Conservation (phyloP, 2,888 invertebrate species). For the Tenthredo mesomela region DNA sequence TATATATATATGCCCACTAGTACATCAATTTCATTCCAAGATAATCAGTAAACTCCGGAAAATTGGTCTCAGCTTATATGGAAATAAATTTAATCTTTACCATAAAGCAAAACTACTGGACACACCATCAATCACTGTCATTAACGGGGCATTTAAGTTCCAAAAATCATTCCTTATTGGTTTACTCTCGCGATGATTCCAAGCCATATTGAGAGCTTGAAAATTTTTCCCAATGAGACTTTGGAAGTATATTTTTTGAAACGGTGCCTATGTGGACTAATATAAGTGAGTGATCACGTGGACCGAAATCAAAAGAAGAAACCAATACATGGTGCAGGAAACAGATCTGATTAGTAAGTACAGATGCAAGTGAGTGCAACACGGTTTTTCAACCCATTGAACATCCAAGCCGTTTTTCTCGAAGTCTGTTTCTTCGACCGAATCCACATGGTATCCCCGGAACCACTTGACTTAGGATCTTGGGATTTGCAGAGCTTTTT, state of each 20-base stretch:
- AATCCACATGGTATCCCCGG: no score
- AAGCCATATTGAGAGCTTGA: neutral
- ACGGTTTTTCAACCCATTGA: no score
- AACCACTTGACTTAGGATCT: no score
- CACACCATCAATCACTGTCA: neutral
- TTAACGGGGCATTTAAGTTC: neutral
- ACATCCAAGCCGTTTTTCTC: no score
- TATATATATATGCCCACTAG: neutral
- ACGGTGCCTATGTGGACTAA: no score
- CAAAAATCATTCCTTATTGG: neutral
- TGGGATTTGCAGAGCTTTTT: no score
- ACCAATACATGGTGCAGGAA: no score
- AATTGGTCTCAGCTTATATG: neutral
- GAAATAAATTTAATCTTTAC: neutral
- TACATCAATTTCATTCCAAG: conserved; percentile 3
- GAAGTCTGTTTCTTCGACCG: no score
- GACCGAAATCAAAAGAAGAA: no score
- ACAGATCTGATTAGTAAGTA: no score
- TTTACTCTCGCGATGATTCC: neutral
- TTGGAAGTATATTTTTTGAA: neutral
- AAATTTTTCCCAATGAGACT: neutral
- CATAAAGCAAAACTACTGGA: neutral
- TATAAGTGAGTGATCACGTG: no score
- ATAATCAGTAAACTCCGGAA: neutral
- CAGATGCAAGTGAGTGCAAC: no score